Evolutionary conservation across 2,797 vertebrate genomes (phyloP), one percentile per base, ranked within the genome.

Genomic region (Halcyon chelicuti): DNA sequence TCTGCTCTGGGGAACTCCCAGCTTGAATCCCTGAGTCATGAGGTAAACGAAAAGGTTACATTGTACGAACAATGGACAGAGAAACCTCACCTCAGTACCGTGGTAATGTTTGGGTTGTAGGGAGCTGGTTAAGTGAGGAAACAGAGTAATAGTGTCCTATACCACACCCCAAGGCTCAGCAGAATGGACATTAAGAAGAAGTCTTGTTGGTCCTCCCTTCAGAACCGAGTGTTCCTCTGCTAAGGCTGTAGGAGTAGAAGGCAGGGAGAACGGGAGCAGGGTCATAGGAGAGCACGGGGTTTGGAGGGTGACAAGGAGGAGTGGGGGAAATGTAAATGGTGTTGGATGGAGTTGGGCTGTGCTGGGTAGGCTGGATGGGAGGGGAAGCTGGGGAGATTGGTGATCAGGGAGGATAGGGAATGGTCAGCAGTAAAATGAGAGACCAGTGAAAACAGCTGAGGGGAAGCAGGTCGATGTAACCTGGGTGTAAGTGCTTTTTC

Each of bases 301-400:
- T 75, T 78, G 61, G 42, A 70, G 55, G 4, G 4, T 52, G 61
- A 19, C 4, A 5, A 58, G 16, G 25, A 68, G 14, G 25, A 68
- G 9, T 0, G 5, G 7, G 5, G 7, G 16, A 25, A 61, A 29
- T 0, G 3, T 37, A 35, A 42, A 67, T 0, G 3, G 6, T 18
- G n/a, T 35, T 23, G 33, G 23, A 7, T 37, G 17, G 54, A 55
- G 31, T 0, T 42, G 58, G 25, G 46, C 22, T 78, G 57, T 71
- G 72, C 47, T 72, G 62, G 19, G 29, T 25, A 9, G 65, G 54
- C 72, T 94, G 52, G 57, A 42, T 70, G 51, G 18, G 63, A 51
- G 78, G 33, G 60, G 25, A 44, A 62, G 35, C 13, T 70, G 37
- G 9, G 42, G 54, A n/a, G 47, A 66, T 29, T 8, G 4, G 7